A percentile compares a stretch with the other conserved stretches of the same genome.
Evolutionary conservation across 2,113 vertebrate genomes (phyloP).

Genomic region (Cochlearius cochlearius): DNA sequence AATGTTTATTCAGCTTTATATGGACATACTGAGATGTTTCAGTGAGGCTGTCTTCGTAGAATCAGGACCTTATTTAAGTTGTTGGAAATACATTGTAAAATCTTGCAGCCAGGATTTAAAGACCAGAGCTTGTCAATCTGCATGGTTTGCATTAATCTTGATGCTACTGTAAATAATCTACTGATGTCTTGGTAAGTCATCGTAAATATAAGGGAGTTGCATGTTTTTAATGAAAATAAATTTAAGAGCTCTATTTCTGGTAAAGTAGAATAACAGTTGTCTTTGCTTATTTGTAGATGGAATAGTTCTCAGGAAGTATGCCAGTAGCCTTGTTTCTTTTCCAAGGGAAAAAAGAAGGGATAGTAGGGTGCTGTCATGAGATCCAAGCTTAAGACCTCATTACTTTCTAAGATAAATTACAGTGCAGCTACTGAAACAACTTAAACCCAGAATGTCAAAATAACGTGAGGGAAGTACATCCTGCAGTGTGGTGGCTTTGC

Average conservation of each 20-base stretch:
- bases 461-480: not conserved
- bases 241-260: not conserved
- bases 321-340: not conserved
- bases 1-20: not conserved
- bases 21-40: not conserved
- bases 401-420: not conserved
- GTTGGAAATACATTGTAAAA: not conserved
- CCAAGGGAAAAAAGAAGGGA: not conserved
- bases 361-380: not conserved
- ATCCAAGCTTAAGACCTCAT: not conserved
- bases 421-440: not conserved
- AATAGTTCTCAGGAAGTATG: not conserved
- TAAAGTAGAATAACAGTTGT: not conserved
- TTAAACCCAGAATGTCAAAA: not conserved
- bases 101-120: not conserved
- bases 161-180: not conserved
- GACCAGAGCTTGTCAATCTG: not conserved
- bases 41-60: not conserved
- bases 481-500: not conserved
- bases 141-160: not conserved
- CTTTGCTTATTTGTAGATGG: not conserved
- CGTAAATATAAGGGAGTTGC: not conserved
- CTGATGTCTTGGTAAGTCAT: not conserved
- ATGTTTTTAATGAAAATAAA: not conserved
- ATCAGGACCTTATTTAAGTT: not conserved